Evolutionary conservation across 2,113 vertebrate genomes (phyloP), one percentile per base, ranked within the genome.

Genomic region (Sinocyclocheilus anshuiensis): DNA sequence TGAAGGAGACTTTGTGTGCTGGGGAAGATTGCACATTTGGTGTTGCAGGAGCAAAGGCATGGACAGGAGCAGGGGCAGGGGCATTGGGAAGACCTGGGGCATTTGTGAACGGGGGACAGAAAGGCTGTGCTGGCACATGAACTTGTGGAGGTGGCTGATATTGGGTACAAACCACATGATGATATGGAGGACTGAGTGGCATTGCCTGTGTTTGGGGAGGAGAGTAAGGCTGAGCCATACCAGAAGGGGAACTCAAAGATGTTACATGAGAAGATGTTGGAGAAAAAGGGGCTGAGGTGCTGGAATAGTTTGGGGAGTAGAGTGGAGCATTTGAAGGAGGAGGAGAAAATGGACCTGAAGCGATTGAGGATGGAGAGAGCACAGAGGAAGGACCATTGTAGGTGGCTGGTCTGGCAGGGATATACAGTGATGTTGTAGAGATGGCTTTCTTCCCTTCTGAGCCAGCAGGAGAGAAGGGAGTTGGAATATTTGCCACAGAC

Each of bases 371-470:
- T 57, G 89, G 87, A 39, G 92, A 89, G 53, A 88, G 83, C 24
- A 89, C 75, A 20, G 90, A 90, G 9, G 89, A 83, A 4, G 90
- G 87, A 18, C 83, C 74, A 83, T 84, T 83, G 53, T 86, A 86
- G 87, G 91, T 84, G 90, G 90, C 87, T 89, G 89, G 92, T 91
- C 94, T 92, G 15, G 94, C 89, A 5, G 95, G 91, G 89, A 96
- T 95, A 88, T 95, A 95, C 15, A 96, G 91, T 22, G 94, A 95
- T 81, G 93, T 84, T 90, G 94, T 93, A 45, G 91, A 94, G 88
- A 92, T 90, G 0, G 93, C 90, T 84, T 92, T 92, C 84, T 91
- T 95, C 4, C 89, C 87, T 81, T 94, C 94, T 3, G 92, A 78
- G 24, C 48, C 88, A 7, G 87, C 29, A 4, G 90, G 69, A 72